phyloP scores from a whole-genome alignment of 2,888 invertebrate species.

The Tenthredo scrophulariae region DNA sequence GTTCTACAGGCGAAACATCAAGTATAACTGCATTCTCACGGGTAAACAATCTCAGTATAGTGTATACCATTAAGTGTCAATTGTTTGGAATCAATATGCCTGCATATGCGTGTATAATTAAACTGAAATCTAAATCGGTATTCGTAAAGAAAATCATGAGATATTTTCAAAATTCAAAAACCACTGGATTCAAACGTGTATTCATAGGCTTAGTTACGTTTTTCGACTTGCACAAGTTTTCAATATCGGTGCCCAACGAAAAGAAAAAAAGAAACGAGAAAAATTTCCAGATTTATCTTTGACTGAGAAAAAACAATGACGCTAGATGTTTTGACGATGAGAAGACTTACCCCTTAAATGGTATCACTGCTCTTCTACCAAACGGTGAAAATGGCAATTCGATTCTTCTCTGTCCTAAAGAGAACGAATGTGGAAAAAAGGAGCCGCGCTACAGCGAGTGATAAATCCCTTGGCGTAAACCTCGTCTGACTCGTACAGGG shows the following conservation, averaged over 20 bases:
- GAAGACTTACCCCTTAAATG: not conserved
- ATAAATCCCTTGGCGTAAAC: not conserved
- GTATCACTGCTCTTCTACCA: not conserved
- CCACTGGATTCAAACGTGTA: too few relatives aligned
- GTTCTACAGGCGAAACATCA: not conserved
- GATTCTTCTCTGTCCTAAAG: not conserved
- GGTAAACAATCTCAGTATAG: not conserved
- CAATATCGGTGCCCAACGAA: too few relatives aligned
- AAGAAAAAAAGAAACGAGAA: not conserved
- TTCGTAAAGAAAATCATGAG: too few relatives aligned
- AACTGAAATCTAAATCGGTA: too few relatives aligned
- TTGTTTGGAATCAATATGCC: not conserved
- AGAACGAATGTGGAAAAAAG: not conserved
- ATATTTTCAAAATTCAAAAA: too few relatives aligned
- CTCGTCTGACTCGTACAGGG: conserved; percentile 7
- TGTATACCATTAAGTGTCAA: not conserved
- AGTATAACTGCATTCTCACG: conserved; percentile 4
- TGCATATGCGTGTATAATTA: not conserved
- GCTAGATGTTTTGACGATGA: not conserved
- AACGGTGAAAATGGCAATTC: not conserved
- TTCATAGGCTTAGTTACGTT: too few relatives aligned
- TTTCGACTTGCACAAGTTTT: too few relatives aligned
- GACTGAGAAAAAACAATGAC: too few relatives aligned
- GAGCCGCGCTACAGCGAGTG: not conserved
- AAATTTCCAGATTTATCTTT: not conserved